Evolutionary conservation across 2,888 invertebrate species (phyloP).

Genomic region (Vanessa cardui): DNA sequence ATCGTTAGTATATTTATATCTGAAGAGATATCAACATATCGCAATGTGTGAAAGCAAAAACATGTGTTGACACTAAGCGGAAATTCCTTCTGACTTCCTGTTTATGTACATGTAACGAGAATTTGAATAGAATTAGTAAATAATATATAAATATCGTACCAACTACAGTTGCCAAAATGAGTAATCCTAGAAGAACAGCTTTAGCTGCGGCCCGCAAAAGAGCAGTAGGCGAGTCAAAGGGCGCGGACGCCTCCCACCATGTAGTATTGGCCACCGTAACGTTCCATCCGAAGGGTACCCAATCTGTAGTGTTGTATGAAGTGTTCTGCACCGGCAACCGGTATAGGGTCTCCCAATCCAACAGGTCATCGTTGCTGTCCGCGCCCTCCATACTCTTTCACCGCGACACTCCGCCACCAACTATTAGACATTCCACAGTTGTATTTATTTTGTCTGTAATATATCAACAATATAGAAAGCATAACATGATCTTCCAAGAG

Average conservation of each 20-base stretch:
- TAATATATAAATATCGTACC: slow-evolving; percentile 65
- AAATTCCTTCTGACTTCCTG: slow-evolving; percentile 29
- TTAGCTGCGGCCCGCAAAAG: slow-evolving; percentile 85
- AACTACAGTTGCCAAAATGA: slow-evolving; percentile 85
- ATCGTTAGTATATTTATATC: slow-evolving; percentile 1
- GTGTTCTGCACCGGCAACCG: slow-evolving; percentile 62
- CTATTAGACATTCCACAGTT: slow-evolving; percentile 42
- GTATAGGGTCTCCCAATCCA: slow-evolving; percentile 75
- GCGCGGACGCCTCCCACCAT: slow-evolving; percentile 72
- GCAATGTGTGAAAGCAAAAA: slow-evolving; percentile 8
- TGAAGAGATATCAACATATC: background rate
- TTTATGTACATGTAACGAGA: slow-evolving; percentile 11
- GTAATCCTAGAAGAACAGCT: slow-evolving; percentile 82
- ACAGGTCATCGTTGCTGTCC: slow-evolving; percentile 67
- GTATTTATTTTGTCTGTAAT: background rate
- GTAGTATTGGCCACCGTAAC: slow-evolving; percentile 64
- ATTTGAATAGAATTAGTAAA: slow-evolving; percentile 18
- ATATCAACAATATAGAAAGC: background rate
- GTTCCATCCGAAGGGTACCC: slow-evolving; percentile 65
- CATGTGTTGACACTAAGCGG: slow-evolving; percentile 15
- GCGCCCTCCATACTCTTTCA: slow-evolving; percentile 79
- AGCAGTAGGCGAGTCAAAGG: slow-evolving; percentile 77
- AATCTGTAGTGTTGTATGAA: slow-evolving; percentile 67
- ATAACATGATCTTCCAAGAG: background rate
- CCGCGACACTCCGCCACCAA: slow-evolving; percentile 65